phyloP scores from a whole-genome alignment of 2,797 vertebrate genomes.

The Peromyscus eremicus region DNA sequence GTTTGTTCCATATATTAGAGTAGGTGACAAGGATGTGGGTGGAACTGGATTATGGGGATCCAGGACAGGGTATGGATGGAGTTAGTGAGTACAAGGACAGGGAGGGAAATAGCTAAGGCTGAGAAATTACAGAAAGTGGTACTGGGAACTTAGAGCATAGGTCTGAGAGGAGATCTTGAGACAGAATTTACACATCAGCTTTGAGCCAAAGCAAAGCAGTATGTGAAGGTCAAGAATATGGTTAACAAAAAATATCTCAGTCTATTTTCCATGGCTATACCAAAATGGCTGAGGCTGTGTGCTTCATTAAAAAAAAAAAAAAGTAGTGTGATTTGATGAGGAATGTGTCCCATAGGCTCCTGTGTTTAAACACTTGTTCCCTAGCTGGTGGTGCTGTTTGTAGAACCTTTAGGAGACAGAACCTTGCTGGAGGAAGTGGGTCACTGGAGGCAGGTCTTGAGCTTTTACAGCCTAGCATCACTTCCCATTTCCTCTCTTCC shows the following conservation, averaged over 20 bases:
- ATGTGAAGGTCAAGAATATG: slow-evolving; percentile 37
- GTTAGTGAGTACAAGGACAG: slow-evolving; percentile 7
- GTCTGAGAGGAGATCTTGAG: background rate
- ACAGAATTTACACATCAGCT: background rate
- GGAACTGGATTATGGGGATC: slow-evolving; percentile 45
- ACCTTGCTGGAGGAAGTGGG: background rate
- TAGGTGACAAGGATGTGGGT: slow-evolving; percentile 64
- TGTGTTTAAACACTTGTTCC: background rate
- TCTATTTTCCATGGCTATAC: background rate
- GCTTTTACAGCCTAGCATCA: background rate
- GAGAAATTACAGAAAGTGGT: background rate
- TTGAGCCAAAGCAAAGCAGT: slow-evolving; percentile 30
- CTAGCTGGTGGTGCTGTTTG: background rate
- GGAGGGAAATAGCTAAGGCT: background rate
- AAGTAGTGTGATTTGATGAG: background rate
- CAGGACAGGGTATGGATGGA: background rate
- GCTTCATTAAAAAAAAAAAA: background rate
- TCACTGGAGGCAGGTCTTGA: background rate
- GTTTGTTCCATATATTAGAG: slow-evolving; percentile 30
- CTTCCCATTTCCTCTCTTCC: background rate
- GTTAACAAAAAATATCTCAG: background rate
- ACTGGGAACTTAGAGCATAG: background rate
- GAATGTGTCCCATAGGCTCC: background rate
- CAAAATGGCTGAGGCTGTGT: background rate
- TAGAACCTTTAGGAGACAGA: background rate